These are phyloP conservation scores for Tangachromis dhanisi DNA, from an alignment of 2,113 vertebrate genomes.

Conservation along the genomic window DNA sequence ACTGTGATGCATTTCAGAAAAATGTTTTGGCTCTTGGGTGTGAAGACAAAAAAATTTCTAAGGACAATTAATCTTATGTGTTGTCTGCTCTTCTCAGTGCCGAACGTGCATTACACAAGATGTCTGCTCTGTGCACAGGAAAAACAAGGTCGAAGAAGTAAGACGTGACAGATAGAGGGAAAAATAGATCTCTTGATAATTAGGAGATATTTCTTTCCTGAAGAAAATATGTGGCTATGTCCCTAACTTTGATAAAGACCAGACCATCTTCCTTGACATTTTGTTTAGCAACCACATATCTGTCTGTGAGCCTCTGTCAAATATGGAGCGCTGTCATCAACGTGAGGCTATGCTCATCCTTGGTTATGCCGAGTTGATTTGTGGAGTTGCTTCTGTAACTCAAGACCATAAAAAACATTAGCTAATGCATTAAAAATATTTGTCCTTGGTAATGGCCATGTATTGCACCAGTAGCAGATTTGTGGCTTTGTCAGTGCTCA, in stretches of 20 bases:
- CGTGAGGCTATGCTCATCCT: slow-evolving; percentile 30
- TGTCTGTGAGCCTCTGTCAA: slow-evolving; percentile 48
- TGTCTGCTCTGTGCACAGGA: slow-evolving; percentile 22
- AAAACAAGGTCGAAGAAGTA: slow-evolving; percentile 25
- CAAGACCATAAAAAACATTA: slow-evolving; percentile 29
- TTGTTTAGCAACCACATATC: slow-evolving; percentile 62
- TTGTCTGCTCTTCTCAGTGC: neutral
- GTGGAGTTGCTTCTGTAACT: slow-evolving; percentile 27
- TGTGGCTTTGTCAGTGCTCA: slow-evolving; percentile 24
- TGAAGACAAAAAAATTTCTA: neutral
- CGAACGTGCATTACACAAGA: slow-evolving; percentile 2
- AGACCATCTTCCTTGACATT: slow-evolving; percentile 55
- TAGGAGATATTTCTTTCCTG: slow-evolving; percentile 32
- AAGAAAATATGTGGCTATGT: slow-evolving; percentile 37
- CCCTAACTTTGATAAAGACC: slow-evolving; percentile 51
- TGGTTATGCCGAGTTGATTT: slow-evolving; percentile 26
- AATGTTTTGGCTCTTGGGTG: neutral
- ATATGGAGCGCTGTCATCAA: slow-evolving; percentile 51
- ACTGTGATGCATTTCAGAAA: neutral
- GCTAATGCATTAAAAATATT: slow-evolving; percentile 40
- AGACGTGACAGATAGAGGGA: neutral
- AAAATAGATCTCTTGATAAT: slow-evolving; percentile 42
- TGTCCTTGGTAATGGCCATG: neutral
- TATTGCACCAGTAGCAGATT: slow-evolving; percentile 22
- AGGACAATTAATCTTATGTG: neutral